Evolutionary conservation across 2,888 invertebrate species (phyloP).

Genomic region (Cylindroiulus punctatus): DNA sequence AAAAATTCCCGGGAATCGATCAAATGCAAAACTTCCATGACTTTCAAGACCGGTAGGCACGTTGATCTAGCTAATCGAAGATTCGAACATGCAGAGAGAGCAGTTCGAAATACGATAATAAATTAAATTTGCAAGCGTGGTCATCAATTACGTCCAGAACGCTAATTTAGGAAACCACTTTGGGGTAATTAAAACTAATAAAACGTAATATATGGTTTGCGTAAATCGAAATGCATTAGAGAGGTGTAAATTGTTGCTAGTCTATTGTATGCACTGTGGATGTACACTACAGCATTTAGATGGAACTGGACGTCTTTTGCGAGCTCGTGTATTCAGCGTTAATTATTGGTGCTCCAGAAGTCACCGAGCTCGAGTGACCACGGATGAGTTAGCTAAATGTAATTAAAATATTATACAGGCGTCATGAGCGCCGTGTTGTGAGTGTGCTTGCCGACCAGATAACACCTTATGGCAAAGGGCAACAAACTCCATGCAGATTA

Average conservation of each 20-base stretch:
- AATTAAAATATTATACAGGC: neutral
- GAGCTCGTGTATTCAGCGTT: neutral
- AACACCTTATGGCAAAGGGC: neutral
- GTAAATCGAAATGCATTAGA: neutral
- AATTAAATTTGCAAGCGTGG: neutral
- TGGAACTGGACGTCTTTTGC: neutral
- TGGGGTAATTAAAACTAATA: neutral
- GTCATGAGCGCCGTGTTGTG: neutral
- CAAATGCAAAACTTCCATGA: no score
- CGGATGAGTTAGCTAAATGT: constrained; percentile 12
- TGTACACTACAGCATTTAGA: neutral
- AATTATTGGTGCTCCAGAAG: constrained; percentile 29
- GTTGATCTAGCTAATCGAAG: neutral
- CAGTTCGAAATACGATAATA: neutral
- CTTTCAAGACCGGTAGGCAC: no score
- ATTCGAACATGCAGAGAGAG: neutral
- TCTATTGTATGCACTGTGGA: neutral
- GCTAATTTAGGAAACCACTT: constrained; percentile 12
- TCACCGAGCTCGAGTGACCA: constrained; percentile 37
- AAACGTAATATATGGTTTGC: neutral
- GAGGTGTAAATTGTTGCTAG: neutral
- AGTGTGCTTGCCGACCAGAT: neutral
- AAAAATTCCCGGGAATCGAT: no score
- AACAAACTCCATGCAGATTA: constrained; percentile 34
- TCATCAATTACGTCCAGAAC: neutral